phyloP scores from a whole-genome alignment of 2,888 invertebrate genomes.

The Lacanobia oleracea region DNA sequence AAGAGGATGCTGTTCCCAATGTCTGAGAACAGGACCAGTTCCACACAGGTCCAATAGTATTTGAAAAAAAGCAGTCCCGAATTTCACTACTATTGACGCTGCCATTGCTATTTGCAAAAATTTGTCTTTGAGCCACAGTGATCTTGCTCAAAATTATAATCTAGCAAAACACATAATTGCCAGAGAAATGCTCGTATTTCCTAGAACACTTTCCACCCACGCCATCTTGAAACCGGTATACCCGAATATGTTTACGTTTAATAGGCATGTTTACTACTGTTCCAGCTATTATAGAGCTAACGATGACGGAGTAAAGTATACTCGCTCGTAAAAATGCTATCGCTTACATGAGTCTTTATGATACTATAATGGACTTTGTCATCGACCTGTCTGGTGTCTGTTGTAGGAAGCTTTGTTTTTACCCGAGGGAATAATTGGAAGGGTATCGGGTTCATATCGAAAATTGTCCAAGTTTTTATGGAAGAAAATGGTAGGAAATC shows the following conservation, averaged over 20 bases:
- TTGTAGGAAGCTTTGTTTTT: conserved; percentile 10
- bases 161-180: neutral
- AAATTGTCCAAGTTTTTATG: neutral
- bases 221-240: conserved; percentile 25
- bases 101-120: neutral
- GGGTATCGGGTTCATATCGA: neutral
- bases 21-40: too few species aligned
- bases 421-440: neutral
- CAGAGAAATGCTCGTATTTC: conserved; percentile 30
- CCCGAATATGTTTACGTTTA: conserved; percentile 64
- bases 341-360: conserved; percentile 51
- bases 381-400: conserved; percentile 56
- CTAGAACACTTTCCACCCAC: conserved; percentile 35
- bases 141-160: neutral
- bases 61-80: too few species aligned
- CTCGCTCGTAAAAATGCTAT: conserved; percentile 64
- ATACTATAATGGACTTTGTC: conserved; percentile 62
- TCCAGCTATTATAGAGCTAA: conserved; percentile 60
- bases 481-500: too few species aligned
- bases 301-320: conserved; percentile 61
- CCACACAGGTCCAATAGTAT: too few species aligned
- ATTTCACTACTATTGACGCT: neutral
- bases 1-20: too few species aligned
- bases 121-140: neutral
- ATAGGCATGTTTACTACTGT: conserved; percentile 63